phyloP scores from a whole-genome alignment of 1,140 invertebrate genomes.

The Agrypnia vestita region DNA sequence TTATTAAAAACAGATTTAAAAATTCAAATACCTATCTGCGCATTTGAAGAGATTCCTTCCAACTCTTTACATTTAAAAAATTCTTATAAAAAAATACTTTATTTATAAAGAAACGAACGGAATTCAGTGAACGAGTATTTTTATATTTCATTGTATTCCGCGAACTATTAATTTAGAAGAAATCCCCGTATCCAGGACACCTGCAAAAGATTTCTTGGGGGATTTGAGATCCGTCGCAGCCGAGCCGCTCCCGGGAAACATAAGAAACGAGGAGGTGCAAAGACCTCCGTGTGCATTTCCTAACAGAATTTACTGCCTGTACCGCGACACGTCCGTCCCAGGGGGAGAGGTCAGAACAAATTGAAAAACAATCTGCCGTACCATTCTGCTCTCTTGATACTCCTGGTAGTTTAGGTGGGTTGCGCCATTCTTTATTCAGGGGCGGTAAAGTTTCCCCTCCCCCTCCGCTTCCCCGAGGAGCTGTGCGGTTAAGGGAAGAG shows the following conservation, averaged over 20 bases:
- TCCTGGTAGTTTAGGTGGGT: constrained; percentile 33
- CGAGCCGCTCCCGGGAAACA: constrained; percentile 10
- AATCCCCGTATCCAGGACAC: constrained; percentile 25
- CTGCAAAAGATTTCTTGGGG: constrained; percentile 41
- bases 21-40: too few relatives aligned
- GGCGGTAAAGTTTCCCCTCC: constrained; percentile 51
- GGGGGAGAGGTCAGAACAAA: constrained; percentile 59
- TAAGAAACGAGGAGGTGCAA: constrained; percentile 36
- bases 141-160: not conserved
- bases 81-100: too few relatives aligned
- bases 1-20: too few relatives aligned
- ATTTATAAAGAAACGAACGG: too few relatives aligned
- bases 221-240: constrained; percentile 28
- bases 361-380: constrained; percentile 62
- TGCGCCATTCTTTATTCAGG: constrained; percentile 60
- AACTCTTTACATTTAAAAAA: too few relatives aligned
- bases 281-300: constrained; percentile 37
- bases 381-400: constrained; percentile 44
- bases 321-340: constrained; percentile 56
- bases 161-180: constrained; percentile 8
- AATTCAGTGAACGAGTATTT: too few relatives aligned
- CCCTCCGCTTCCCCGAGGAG: constrained; percentile 8
- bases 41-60: too few relatives aligned
- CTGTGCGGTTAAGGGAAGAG: not conserved
- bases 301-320: constrained; percentile 57